These are phyloP conservation scores for Urechis unicinctus DNA, from an alignment of 2,888 invertebrate species.

Conservation along the genomic window DNA sequence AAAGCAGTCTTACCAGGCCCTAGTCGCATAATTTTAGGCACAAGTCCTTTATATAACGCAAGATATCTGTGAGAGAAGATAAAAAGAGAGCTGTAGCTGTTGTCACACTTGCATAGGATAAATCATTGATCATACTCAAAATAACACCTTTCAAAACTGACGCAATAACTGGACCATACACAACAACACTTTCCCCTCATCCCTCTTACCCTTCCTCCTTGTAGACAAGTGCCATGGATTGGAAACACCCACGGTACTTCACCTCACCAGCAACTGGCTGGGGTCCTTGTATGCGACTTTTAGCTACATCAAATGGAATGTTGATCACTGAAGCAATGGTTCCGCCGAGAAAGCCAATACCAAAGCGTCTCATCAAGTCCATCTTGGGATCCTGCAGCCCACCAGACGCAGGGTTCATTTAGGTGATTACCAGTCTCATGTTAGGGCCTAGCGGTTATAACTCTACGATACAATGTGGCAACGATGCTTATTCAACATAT, in stretches of 20 bases:
- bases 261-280: constrained; percentile 67
- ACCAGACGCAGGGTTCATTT: neutral
- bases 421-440: too few relatives aligned
- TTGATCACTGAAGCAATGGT: constrained; percentile 79
- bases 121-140: neutral
- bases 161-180: too few relatives aligned
- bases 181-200: too few relatives aligned
- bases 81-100: neutral
- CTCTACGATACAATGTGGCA: neutral
- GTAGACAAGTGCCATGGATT: constrained; percentile 68
- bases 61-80: constrained; percentile 58
- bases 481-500: neutral
- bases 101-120: too few relatives aligned
- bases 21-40: constrained; percentile 83
- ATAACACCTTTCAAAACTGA: too few relatives aligned
- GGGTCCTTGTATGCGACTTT: constrained; percentile 90
- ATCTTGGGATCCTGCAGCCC: constrained; percentile 1
- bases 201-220: constrained; percentile 76
- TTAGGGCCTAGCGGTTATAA: too few relatives aligned
- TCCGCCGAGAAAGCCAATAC: constrained; percentile 81
- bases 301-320: constrained; percentile 94
- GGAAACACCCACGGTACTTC: constrained; percentile 73
- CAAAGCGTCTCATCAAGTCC: constrained; percentile 52
- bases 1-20: constrained; percentile 74
- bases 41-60: constrained; percentile 84